A percentile compares a stretch with the other conserved stretches of the same genome.
phyloP scores from a whole-genome alignment of 1,140 invertebrate genomes.

The Elymnias hypermnestra region DNA sequence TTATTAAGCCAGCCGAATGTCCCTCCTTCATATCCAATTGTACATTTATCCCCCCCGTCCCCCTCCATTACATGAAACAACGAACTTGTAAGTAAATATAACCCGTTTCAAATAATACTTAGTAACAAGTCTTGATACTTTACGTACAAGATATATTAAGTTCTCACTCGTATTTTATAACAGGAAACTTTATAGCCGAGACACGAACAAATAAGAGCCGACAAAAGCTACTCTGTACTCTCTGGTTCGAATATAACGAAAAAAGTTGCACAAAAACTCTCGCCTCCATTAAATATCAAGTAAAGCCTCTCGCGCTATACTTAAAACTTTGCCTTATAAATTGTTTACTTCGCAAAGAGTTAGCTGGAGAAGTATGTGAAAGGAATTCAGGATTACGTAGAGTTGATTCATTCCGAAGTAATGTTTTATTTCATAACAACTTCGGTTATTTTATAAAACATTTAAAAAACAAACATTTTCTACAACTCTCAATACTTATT shows the following conservation, averaged over 20 bases:
- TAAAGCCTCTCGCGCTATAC: constrained; percentile 21
- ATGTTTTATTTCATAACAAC: too few species aligned
- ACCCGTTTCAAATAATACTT: background rate
- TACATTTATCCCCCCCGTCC: too few species aligned
- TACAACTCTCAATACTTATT: too few species aligned
- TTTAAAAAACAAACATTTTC: too few species aligned
- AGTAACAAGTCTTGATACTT: background rate
- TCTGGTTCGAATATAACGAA: constrained; percentile 7
- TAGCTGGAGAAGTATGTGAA: constrained; percentile 2
- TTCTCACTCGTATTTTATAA: constrained; percentile 2
- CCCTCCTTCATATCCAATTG: too few species aligned
- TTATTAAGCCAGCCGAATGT: too few species aligned
- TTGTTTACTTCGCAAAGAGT: constrained; percentile 10
- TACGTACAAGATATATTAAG: background rate
- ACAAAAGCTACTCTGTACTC: constrained; percentile 12
- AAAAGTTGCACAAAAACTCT: constrained; percentile 26
- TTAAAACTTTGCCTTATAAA: constrained; percentile 20
- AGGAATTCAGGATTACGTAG: too few species aligned
- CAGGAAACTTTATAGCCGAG: constrained; percentile 12
- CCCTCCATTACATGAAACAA: too few species aligned
- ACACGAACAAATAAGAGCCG: constrained; percentile 16
- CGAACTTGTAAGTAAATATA: too few species aligned
- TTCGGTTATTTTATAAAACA: too few species aligned
- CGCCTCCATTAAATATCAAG: constrained; percentile 32
- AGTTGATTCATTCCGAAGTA: too few species aligned